Evolutionary conservation across 2,113 vertebrate genomes (phyloP).

Genomic region (Anarrhichthys ocellatus): DNA sequence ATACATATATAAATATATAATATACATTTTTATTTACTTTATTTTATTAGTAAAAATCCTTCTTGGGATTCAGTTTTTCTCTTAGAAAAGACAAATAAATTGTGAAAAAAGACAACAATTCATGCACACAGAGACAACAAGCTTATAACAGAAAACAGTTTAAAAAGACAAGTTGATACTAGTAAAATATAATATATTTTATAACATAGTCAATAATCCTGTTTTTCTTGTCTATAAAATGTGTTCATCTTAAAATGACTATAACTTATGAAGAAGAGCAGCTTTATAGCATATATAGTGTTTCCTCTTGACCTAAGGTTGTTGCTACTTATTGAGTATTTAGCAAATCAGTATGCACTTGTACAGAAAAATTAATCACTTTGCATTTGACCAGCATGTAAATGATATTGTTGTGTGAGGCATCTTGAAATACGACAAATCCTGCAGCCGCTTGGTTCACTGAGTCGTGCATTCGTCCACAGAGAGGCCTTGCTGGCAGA

Average conservation of each 20-base stretch:
- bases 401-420: not conserved
- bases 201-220: not conserved
- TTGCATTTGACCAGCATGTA: not conserved
- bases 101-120: not conserved
- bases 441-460: not conserved
- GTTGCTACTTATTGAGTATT: not conserved
- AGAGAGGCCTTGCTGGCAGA: constrained; percentile 97
- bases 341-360: not conserved
- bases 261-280: not conserved
- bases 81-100: not conserved
- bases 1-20: too few species aligned
- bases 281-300: too few species aligned
- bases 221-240: not conserved
- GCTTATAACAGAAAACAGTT: not conserved
- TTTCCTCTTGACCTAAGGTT: not conserved
- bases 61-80: not conserved
- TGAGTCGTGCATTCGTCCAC: constrained; percentile 50
- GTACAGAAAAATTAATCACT: not conserved
- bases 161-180: not conserved
- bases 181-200: not conserved
- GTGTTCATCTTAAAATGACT: not conserved
- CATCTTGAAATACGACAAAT: not conserved
- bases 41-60: not conserved
- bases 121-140: not conserved
- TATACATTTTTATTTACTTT: not conserved